A percentile compares a stretch with the other conserved stretches of the same genome.
Conservation (phyloP, 2,113 vertebrate species). For the Tupaia tana region DNA sequence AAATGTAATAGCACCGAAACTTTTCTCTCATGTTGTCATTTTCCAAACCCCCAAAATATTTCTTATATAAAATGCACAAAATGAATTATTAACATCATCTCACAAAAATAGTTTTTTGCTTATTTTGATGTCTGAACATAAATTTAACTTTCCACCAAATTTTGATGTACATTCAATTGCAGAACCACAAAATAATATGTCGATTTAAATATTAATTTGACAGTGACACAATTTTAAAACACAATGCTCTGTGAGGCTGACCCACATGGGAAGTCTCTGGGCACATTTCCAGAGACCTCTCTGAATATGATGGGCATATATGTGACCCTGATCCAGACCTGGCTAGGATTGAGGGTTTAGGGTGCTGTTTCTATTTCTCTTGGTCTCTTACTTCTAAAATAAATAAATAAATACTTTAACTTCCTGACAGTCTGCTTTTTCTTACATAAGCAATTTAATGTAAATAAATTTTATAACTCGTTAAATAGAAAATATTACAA, state of each 20-base stretch:
- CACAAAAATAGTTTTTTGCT: slow-evolving; percentile 24
- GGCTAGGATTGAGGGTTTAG: too few relatives aligned
- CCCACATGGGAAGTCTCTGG: too few relatives aligned
- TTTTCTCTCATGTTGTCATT: slow-evolving; percentile 1
- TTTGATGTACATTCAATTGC: neutral
- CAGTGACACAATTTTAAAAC: neutral
- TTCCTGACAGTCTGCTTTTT: neutral
- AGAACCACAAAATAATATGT: slow-evolving; percentile 20
- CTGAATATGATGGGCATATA: too few relatives aligned
- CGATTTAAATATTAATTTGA: slow-evolving; percentile 46
- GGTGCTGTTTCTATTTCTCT: too few relatives aligned
- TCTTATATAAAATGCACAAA: slow-evolving; percentile 30
- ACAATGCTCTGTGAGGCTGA: too few relatives aligned
- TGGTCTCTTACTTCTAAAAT: too few relatives aligned
- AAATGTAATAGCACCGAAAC: neutral
- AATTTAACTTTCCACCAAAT: neutral
- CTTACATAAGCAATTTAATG: slow-evolving; percentile 22
- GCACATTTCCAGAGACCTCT: too few relatives aligned
- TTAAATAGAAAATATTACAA: slow-evolving; percentile 27
- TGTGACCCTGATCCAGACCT: too few relatives aligned
- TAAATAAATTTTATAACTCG: neutral
- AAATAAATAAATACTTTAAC: too few relatives aligned
- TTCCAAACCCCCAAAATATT: neutral
- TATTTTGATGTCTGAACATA: neutral
- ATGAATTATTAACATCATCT: slow-evolving; percentile 39